Conservation (phyloP, 2,888 invertebrate genomes). For the Magallana nippona region DNA sequence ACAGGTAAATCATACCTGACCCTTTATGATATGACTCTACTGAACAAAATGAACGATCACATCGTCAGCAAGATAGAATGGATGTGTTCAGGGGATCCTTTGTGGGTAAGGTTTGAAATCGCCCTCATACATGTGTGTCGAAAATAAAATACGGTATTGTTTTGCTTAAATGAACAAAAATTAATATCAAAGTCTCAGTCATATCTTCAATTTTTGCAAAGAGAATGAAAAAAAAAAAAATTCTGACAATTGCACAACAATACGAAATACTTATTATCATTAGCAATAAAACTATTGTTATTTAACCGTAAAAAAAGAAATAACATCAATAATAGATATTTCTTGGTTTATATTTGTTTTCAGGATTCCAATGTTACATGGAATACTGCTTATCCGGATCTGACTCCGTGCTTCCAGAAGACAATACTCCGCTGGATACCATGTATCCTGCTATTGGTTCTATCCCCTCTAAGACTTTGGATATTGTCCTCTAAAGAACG, state of each 20-base stretch:
- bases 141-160: no score
- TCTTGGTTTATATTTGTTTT: neutral
- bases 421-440: constrained; percentile 2
- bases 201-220: neutral
- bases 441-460: neutral
- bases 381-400: constrained; percentile 4
- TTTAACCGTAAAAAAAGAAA: no score
- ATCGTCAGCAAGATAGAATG: neutral
- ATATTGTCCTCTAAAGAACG: neutral
- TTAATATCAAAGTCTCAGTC: neutral
- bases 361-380: constrained; percentile 14
- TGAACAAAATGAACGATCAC: neutral
- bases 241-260: neutral
- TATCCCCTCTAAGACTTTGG: neutral
- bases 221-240: neutral
- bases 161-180: neutral
- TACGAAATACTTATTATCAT: neutral
- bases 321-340: neutral
- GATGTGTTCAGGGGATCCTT: neutral
- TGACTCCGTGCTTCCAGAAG: constrained; percentile 3
- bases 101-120: neutral
- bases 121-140: no score
- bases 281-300: no score
- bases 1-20: no score
- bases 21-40: no score